Conservation (phyloP, 2,113 vertebrate species). For the Galemys pyrenaicus region DNA sequence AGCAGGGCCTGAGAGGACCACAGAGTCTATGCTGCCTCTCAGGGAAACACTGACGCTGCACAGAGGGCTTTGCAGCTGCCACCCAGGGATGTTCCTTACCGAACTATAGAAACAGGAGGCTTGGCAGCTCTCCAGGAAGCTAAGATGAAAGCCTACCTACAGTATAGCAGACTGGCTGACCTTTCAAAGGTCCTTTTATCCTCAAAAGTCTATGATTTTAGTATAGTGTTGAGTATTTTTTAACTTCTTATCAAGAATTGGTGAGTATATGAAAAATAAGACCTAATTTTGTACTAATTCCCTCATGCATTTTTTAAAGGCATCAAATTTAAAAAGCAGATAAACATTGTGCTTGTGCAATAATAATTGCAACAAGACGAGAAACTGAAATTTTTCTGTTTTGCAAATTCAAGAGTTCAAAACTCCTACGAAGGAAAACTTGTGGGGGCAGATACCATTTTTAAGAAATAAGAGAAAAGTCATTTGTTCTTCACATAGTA, state of each 20-base stretch:
- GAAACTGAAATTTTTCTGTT: not conserved
- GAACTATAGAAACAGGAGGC: slow-evolving; percentile 32
- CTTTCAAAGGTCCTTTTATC: slow-evolving; percentile 59
- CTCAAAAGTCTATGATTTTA: slow-evolving; percentile 27
- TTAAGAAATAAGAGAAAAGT: not conserved
- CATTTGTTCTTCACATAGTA: not conserved
- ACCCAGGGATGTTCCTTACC: not conserved
- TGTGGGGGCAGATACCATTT: not conserved
- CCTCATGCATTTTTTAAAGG: slow-evolving; percentile 34
- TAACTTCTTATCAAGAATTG: slow-evolving; percentile 31
- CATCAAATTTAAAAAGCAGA: not conserved
- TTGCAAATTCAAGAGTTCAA: not conserved
- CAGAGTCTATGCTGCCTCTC: not conserved
- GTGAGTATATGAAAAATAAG: slow-evolving; percentile 27
- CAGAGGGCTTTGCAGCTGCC: not conserved
- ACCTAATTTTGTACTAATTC: not conserved
- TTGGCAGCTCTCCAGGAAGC: not conserved
- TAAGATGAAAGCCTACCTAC: slow-evolving; percentile 35
- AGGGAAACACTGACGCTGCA: not conserved
- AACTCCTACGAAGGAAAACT: not conserved
- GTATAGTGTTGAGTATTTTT: slow-evolving; percentile 40
- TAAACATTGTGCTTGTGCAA: not conserved
- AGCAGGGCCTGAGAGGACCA: not conserved
- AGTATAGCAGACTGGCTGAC: not conserved
- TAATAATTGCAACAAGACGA: not conserved